Percentiles rank a stretch among this genome's conserved stretches.
Conservation (phyloP, 2,113 vertebrate genomes). For the Acrocephalus kingi region DNA sequence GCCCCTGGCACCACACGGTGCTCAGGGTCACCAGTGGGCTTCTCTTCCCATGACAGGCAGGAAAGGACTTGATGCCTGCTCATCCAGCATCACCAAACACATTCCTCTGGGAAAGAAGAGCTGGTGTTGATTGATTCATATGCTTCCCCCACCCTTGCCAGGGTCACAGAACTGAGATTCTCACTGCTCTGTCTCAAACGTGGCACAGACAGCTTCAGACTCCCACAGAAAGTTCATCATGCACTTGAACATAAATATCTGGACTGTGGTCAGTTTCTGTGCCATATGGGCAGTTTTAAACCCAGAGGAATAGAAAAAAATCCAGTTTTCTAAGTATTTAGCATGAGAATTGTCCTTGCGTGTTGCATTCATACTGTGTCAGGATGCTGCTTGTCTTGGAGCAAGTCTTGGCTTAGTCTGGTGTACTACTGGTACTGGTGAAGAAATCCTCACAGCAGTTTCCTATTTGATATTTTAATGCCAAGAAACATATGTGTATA, state of each 20-base stretch:
- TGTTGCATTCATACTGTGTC: not conserved
- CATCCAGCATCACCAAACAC: not conserved
- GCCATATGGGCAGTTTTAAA: not conserved
- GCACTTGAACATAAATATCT: not conserved
- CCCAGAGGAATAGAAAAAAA: not conserved
- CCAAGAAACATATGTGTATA: not conserved
- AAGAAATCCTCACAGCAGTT: not conserved
- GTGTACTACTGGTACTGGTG: not conserved
- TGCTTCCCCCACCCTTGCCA: not conserved
- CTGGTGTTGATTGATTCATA: not conserved
- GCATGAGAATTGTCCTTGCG: not conserved
- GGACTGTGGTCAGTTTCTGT: not conserved
- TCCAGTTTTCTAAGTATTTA: not conserved
- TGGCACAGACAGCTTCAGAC: not conserved
- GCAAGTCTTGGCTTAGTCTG: not conserved
- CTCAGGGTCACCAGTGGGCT: not conserved
- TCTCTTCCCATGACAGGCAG: not conserved
- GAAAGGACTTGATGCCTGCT: not conserved
- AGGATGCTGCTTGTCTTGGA: not conserved
- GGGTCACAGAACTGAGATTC: not conserved
- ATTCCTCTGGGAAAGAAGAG: not conserved
- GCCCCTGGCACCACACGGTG: fast-evolving
- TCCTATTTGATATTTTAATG: not conserved
- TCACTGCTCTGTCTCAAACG: not conserved
- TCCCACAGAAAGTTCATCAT: not conserved